phyloP scores from a whole-genome alignment of 2,797 vertebrate genomes.

The Periparus ater region DNA sequence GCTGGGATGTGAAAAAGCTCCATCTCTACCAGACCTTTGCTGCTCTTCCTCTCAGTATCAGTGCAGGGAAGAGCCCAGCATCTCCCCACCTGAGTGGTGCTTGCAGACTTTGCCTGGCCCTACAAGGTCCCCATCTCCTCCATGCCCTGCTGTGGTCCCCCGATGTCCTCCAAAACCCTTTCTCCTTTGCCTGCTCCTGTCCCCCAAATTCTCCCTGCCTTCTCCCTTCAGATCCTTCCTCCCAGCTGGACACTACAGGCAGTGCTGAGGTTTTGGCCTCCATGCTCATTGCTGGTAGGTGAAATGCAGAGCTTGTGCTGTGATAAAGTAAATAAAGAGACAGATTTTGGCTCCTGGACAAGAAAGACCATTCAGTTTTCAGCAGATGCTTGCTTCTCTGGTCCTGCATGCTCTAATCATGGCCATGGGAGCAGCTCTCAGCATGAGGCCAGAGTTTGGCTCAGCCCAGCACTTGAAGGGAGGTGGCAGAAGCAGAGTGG shows the following conservation, averaged over 20 bases:
- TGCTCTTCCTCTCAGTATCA: background rate
- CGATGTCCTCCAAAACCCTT: background rate
- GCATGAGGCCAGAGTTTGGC: background rate
- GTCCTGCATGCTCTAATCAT: rapidly evolving
- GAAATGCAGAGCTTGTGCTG: background rate
- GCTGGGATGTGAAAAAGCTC: slow-evolving; percentile 25
- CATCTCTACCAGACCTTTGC: slow-evolving; percentile 7
- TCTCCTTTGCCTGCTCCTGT: background rate
- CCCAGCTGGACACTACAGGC: background rate
- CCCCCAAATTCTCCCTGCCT: background rate
- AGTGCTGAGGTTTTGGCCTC: background rate
- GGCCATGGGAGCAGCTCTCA: background rate
- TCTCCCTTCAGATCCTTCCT: background rate
- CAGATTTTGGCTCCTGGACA: background rate
- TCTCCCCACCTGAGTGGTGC: background rate
- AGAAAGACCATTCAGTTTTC: background rate
- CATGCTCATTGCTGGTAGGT: background rate
- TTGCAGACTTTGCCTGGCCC: background rate
- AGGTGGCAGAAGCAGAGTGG: background rate
- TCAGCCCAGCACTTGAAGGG: background rate
- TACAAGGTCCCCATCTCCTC: background rate
- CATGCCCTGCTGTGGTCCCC: background rate
- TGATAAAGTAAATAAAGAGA: background rate
- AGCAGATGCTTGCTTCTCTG: background rate
- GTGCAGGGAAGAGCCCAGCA: slow-evolving; percentile 14